phyloP scores from a whole-genome alignment of 2,113 vertebrate genomes.

The Aix galericulata region DNA sequence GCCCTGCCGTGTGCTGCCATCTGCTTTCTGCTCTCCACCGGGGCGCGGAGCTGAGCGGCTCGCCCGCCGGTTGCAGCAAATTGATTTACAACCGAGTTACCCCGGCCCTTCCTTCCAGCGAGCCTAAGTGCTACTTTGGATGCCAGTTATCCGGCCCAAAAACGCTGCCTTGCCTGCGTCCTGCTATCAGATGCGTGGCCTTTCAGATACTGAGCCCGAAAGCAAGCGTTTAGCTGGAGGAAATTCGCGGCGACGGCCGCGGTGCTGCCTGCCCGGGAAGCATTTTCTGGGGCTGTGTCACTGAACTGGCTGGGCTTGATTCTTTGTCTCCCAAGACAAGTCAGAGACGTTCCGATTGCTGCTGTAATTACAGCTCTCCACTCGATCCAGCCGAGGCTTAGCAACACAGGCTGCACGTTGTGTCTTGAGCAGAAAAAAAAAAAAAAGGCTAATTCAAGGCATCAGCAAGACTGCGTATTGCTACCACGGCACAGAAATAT shows the following conservation, averaged over 20 bases:
- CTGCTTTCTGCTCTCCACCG: not conserved
- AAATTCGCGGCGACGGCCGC: not conserved
- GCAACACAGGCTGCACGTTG: not conserved
- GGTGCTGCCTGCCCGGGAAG: not conserved
- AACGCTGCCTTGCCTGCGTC: rapidly evolving
- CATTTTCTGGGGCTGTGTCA: not conserved
- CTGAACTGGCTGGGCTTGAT: not conserved
- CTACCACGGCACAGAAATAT: not conserved
- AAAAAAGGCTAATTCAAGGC: not conserved
- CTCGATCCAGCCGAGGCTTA: not conserved
- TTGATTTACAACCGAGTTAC: not conserved
- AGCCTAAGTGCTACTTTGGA: rapidly evolving
- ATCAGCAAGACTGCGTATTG: not conserved
- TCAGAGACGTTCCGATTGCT: not conserved
- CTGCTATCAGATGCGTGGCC: rapidly evolving
- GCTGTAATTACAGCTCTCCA: constrained; percentile 17
- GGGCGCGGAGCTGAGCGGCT: rapidly evolving
- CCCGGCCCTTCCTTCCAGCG: not conserved
- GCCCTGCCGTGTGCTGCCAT: not conserved
- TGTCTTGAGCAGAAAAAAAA: rapidly evolving
- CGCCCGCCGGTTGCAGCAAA: rapidly evolving
- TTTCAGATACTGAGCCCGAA: not conserved
- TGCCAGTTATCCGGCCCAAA: not conserved
- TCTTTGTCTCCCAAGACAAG: not conserved
- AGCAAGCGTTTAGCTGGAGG: not conserved